phyloP scores from a whole-genome alignment of 2,797 vertebrate species.

The Chloroceryle amazona region DNA sequence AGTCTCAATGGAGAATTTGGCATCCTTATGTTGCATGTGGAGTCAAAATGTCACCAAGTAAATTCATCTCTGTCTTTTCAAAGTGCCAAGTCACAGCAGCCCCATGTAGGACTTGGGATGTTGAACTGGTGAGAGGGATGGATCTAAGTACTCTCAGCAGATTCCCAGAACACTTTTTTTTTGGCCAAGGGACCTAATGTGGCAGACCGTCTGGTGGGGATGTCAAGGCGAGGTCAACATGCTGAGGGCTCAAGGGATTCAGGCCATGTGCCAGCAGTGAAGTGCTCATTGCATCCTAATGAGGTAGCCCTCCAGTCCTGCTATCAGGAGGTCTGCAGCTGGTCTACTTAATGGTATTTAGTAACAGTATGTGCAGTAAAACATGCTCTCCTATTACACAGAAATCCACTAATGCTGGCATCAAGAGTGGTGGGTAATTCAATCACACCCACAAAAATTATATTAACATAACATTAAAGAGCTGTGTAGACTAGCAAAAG shows the following conservation, averaged over 20 bases:
- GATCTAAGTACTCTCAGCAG: background rate
- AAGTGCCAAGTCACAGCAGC: background rate
- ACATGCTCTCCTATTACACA: background rate
- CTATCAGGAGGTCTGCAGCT: constrained; percentile 28
- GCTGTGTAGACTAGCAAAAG: constrained; percentile 38
- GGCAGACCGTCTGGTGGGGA: background rate
- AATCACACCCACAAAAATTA: constrained; percentile 56
- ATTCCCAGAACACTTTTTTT: background rate
- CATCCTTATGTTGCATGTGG: background rate
- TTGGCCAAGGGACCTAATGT: background rate
- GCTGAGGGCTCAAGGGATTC: background rate
- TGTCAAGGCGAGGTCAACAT: background rate
- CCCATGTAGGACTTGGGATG: rapidly evolving
- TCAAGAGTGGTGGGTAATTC: background rate
- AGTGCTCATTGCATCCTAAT: constrained; percentile 26
- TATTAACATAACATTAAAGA: constrained; percentile 62
- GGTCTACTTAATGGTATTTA: background rate
- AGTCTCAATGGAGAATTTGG: background rate
- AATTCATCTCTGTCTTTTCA: background rate
- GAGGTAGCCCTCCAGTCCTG: background rate
- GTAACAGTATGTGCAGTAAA: background rate
- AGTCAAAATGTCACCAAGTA: background rate
- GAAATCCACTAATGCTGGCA: background rate
- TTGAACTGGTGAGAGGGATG: background rate
- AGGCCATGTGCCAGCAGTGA: constrained; percentile 28